Evolutionary conservation across 2,888 invertebrate genomes (phyloP), one percentile per base, ranked within the genome.

Genomic region (Gymnocheta viridis): DNA sequence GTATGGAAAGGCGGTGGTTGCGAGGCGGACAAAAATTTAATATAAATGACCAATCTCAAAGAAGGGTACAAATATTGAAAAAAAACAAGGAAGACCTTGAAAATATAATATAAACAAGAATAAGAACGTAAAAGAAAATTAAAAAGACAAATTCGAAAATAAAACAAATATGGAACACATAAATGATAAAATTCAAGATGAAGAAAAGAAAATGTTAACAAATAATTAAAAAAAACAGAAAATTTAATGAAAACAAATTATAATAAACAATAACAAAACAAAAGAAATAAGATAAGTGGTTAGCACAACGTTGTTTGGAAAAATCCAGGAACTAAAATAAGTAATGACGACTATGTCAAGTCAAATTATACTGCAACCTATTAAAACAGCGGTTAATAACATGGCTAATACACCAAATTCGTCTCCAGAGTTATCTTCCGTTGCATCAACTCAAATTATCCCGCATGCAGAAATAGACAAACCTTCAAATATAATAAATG

Each of bases 401-500:
- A 78, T 81, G 77, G 58, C 69, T 56, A 74, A 73, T 41, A 69
- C 41, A 29, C 67, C 73, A 47, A 69, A 38, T 51, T 41, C 72
- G 9, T 35, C 72, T 2, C 27, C 67, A 12, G 56, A n/a, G 0
- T 51, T 47, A 47, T 41, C 69, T 4, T 27, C 54, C 4, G 14
- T 22, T n/a, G 17, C 44, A 3, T 10, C 58, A 29, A 54, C 12
- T 14, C 49, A 56, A 22, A 9, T 14, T 49, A 17, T 32, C 2
- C 73, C 81, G 12, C 54, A 66, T 17, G 51, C 64, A 12, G 82
- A 72, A 35, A 32, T 44, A 10, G 73, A 44, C 12, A 35, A 22
- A 10, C 5, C 77, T 9, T 64, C 54, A 1, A 32, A 32, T 12
- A 32, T 60, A 32, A 47, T 80, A 60, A 96, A 95, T 89, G 95